Evolutionary conservation across 2,888 invertebrate genomes (phyloP).

Genomic region (Stenotaenia linearis): DNA sequence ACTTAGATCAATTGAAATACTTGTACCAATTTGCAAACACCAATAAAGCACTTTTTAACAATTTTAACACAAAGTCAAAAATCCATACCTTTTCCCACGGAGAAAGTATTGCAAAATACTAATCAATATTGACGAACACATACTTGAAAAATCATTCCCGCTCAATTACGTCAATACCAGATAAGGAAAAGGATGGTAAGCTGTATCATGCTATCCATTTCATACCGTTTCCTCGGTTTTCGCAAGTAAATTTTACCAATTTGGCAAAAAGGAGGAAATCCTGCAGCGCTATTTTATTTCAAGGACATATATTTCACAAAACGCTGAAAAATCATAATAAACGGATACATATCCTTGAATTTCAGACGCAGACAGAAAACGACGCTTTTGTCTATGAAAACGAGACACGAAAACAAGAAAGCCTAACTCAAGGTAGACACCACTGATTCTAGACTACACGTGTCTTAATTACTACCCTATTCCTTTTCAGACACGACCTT

Average conservation of each 20-base stretch:
- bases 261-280: not conserved
- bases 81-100: too few species aligned
- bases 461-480: not conserved
- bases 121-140: not conserved
- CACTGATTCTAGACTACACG: not conserved
- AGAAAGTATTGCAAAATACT: not conserved
- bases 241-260: not conserved
- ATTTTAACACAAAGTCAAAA: too few species aligned
- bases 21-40: not conserved
- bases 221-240: not conserved
- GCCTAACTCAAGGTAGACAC: not conserved
- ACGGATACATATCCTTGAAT: constrained; percentile 6
- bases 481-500: not conserved
- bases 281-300: not conserved
- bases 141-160: not conserved
- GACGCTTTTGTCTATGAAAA: not conserved
- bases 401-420: not conserved
- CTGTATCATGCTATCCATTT: not conserved
- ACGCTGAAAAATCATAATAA: not conserved
- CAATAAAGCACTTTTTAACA: not conserved
- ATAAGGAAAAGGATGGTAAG: not conserved
- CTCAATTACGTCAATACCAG: constrained; percentile 6
- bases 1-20: not conserved
- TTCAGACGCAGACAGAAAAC: not conserved
- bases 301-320: constrained; percentile 2